Evolutionary conservation across 1,140 invertebrate genomes (phyloP), one percentile per base, ranked within the genome.

Genomic region (Hypothenemus hampei): DNA sequence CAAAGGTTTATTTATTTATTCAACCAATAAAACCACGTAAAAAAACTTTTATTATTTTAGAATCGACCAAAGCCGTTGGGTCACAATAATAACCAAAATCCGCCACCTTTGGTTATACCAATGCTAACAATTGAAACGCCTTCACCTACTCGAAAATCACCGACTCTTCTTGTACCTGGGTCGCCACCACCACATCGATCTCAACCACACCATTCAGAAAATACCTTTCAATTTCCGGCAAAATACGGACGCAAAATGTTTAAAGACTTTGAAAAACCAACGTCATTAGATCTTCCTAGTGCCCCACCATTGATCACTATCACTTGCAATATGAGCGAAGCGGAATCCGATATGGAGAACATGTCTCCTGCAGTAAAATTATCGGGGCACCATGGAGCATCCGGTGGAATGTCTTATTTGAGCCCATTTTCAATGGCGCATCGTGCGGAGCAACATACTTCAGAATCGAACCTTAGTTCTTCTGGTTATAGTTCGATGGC

Each of bases 401-500:
- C 78, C 5, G 70, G 72, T 3, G 80, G 81, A 21, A 84, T 87
- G 79, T 80, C 78, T 48, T 88, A 87, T 65, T 68, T 89, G 23
- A 86, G 84, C 67, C 86, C 86, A 5, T 87, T 87, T 65, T 82
- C 83, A 1, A 83, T 85, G 74, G 79, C 81, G 19, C 75, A 79
- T 7, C 69, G 81, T 58, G 77, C 81, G 8, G 84, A 86, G 61
- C 74, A 85, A 61, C 82, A 83, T 11, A 82, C 84, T 11, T 89
- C 86, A 1, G 85, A 89, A 70, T 87, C 85, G 0, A 89, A 89
- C 70, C 70, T 89, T 16, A 87, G 84, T 53, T 87, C 85, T 7
- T 87, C 85, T 1, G 87, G 87, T n/a, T 89, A 89, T 64, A 86
- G 83, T 54, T 87, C 85, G 3, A 87, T 88, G 81, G 85, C 85